phyloP scores from a whole-genome alignment of 2,888 invertebrate genomes.

The Drosophila yooni region DNA sequence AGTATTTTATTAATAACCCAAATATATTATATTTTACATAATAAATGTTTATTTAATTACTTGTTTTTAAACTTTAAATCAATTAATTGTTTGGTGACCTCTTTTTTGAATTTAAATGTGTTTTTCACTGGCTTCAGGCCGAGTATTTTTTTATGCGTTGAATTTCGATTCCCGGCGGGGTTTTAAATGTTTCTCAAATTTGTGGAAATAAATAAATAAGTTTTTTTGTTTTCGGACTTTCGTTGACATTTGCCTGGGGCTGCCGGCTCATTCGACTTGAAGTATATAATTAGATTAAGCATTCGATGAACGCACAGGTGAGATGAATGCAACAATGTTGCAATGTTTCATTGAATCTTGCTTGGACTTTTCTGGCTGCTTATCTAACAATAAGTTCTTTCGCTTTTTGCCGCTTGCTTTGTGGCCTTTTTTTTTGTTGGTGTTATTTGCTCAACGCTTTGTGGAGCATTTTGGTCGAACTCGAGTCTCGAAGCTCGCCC shows the following conservation, averaged over 20 bases:
- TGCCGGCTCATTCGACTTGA: not conserved
- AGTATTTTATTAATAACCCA: not conserved
- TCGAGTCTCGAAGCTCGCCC: constrained; percentile 27
- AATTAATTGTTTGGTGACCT: not conserved
- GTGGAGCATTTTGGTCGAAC: constrained; percentile 28
- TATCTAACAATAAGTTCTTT: constrained; percentile 25
- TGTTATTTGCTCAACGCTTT: constrained; percentile 17
- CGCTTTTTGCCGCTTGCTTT: not conserved
- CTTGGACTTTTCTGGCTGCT: constrained; percentile 10
- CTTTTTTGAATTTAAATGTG: not conserved
- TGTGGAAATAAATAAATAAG: not conserved
- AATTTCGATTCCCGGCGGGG: not conserved
- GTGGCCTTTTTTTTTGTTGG: not conserved
- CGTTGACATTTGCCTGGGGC: not conserved
- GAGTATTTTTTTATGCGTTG: not conserved
- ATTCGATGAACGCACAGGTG: constrained; percentile 1
- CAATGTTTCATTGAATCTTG: constrained; percentile 6
- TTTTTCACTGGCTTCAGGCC: not conserved
- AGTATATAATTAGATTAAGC: constrained; percentile 1
- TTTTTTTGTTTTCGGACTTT: not conserved
- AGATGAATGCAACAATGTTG: constrained; percentile 8
- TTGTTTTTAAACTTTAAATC: not conserved
- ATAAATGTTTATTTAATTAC: not conserved
- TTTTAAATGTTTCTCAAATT: not conserved
- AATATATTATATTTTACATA: not conserved